These are phyloP conservation scores for Necrosyrtes monachus DNA, from an alignment of 2,797 vertebrate species.

Conservation along the genomic window DNA sequence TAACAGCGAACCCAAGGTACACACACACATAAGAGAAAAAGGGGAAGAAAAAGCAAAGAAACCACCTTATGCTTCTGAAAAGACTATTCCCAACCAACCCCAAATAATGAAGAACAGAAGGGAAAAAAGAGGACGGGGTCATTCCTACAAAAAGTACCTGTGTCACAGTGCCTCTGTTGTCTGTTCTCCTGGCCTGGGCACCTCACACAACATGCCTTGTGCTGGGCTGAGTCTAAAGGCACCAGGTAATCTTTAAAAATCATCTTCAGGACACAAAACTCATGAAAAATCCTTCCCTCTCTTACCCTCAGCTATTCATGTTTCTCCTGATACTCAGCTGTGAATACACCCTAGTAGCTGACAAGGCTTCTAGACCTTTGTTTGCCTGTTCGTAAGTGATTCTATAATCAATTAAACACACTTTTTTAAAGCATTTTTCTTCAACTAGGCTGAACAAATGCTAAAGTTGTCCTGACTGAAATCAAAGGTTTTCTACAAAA, in stretches of 20 bases:
- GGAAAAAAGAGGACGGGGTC: not conserved
- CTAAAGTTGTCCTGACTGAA: not conserved
- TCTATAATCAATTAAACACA: not conserved
- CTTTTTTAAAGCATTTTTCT: not conserved
- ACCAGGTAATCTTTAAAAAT: not conserved
- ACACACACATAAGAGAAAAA: not conserved
- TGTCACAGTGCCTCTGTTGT: not conserved
- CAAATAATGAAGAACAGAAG: not conserved
- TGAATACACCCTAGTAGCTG: not conserved
- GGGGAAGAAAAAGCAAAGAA: not conserved
- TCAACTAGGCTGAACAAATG: slow-evolving; percentile 2
- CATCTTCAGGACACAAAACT: not conserved
- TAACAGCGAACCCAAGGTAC: not conserved
- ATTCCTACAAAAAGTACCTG: not conserved
- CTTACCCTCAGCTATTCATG: not conserved
- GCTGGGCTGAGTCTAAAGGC: not conserved
- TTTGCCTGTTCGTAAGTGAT: not conserved
- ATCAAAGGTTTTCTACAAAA: slow-evolving; percentile 13
- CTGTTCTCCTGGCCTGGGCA: not conserved
- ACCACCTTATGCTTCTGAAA: not conserved
- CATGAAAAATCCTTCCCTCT: not conserved
- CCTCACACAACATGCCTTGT: not conserved
- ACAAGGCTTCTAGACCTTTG: not conserved
- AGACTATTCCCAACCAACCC: not conserved
- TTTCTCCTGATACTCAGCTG: not conserved